These are phyloP conservation scores for Girardinus metallicus DNA, from an alignment of 2,797 vertebrate species.

Conservation along the genomic window DNA sequence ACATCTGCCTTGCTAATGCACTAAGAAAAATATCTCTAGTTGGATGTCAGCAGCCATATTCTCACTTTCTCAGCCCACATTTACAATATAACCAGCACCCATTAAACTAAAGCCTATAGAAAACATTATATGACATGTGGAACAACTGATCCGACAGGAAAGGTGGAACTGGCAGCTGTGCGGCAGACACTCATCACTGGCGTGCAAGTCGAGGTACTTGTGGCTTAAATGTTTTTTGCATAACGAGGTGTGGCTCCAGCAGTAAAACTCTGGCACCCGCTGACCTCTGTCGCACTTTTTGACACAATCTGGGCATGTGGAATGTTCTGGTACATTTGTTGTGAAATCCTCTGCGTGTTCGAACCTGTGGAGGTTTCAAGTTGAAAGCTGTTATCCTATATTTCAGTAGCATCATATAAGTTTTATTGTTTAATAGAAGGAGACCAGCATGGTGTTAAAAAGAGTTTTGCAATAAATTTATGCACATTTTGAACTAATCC, in stretches of 20 bases:
- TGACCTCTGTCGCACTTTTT: neutral
- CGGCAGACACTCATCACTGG: neutral
- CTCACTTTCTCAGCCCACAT: neutral
- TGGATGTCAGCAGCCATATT: neutral
- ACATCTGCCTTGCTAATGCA: neutral
- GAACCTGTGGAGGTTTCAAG: neutral
- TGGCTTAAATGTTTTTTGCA: constrained; percentile 2
- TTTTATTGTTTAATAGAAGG: neutral
- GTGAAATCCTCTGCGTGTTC: neutral
- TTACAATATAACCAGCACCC: neutral
- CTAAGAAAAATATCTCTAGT: neutral
- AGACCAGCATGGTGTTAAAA: neutral
- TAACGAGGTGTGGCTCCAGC: neutral
- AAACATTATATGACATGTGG: neutral
- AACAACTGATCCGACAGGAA: neutral
- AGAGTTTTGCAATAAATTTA: neutral
- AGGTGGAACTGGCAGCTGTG: neutral
- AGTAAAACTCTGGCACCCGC: neutral
- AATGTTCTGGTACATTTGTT: too few species aligned
- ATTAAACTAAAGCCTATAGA: neutral
- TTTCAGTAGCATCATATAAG: neutral
- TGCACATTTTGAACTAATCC: neutral
- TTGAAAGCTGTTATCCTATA: neutral
- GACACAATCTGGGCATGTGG: neutral
- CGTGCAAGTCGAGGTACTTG: neutral